Evolutionary conservation across 2,888 invertebrate genomes (phyloP), one percentile per base, ranked within the genome.

Genomic region (Dryobotodes eremita): DNA sequence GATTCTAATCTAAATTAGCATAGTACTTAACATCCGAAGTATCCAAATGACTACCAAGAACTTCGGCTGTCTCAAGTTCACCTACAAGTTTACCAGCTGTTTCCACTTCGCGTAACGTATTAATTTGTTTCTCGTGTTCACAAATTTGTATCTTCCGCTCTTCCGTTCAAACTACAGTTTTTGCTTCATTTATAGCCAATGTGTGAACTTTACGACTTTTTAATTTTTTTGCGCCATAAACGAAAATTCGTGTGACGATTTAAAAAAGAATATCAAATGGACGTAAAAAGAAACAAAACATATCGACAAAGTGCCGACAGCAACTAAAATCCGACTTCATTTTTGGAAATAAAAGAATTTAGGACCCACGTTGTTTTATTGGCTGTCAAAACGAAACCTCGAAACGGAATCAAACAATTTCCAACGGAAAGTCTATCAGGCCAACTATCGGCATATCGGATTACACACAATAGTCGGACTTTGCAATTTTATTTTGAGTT

Each of bases 61-160:
- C 65, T 84, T 81, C 2, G 71, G 36, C 68, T 79, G 84, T 66
- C 59, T 80, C 82, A 90, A 88, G 79, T 88, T 78, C 50, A 64
- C 36, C 53, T 66, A 66, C 62, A 83, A 82, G 46, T 72, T 75
- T 59, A 62, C 86, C 96, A 96, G 92, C 92, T 95, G 96, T 93
- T 94, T 95, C 95, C 95, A 96, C 96, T 96, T 93, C 89, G 93
- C 88, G 53, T 59, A 90, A 90, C 91, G 84, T 88, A 92, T 92
- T 96, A 96, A 97, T 96, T 95, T 96, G 96, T 95, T 95, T 96
- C 92, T 94, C 92, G 92, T 95, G 96, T 95, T 95, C 94, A 91
- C 93, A 90, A 95, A 96, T 97, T 96, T 95, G 95, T 95, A 93
- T 91, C 93, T 94, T 94, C 95, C 94, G 94, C 91, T 92, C 93